Conservation (phyloP, 2,797 vertebrate genomes). For the Hyperoplus lanceolatus region DNA sequence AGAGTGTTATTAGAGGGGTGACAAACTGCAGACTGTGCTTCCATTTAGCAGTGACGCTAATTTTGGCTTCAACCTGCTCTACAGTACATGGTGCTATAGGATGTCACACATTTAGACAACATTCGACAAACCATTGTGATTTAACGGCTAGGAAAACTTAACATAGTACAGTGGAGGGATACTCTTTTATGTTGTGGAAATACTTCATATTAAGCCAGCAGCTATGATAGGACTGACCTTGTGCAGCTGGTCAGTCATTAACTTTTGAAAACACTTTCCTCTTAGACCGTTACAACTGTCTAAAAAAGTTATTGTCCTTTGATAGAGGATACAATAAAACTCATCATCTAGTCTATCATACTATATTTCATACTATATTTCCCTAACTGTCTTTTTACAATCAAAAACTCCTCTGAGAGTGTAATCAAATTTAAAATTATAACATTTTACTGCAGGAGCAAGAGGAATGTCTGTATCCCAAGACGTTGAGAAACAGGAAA, state of each 20-base stretch:
- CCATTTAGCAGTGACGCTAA: background rate
- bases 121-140: background rate
- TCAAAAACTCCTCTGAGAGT: background rate
- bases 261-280: conserved; percentile 7
- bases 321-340: background rate
- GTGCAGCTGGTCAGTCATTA: conserved; percentile 41
- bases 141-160: background rate
- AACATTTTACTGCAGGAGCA: too few relatives aligned
- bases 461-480: background rate
- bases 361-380: conserved; percentile 9
- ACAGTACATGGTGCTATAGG: background rate
- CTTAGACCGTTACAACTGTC: conserved; percentile 10
- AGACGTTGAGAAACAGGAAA: conserved; percentile 15
- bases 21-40: background rate
- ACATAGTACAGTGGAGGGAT: background rate
- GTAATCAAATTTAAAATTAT: background rate
- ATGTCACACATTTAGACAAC: conserved; percentile 3
- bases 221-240: conserved; percentile 3
- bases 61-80: background rate
- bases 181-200: background rate
- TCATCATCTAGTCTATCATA: conserved; percentile 15
- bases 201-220: background rate
- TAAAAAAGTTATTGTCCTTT: conserved; percentile 8
- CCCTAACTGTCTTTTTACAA: background rate
- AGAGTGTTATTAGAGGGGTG: background rate